These are phyloP conservation scores for Acanthurus tractus DNA, from an alignment of 2,797 vertebrate genomes.

Conservation along the genomic window DNA sequence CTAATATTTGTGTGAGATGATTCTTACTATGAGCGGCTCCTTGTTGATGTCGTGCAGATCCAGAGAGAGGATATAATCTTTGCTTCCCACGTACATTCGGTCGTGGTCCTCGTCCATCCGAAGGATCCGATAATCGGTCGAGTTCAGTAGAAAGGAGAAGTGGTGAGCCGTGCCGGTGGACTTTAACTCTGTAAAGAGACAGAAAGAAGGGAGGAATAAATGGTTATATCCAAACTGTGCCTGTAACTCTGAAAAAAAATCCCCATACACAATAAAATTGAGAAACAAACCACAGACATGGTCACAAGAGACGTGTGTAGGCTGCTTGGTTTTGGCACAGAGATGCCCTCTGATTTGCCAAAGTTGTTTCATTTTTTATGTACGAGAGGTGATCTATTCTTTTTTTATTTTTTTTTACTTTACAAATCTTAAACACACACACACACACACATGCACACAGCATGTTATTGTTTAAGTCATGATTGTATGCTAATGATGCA, in stretches of 20 bases:
- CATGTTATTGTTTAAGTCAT: slow-evolving; percentile 29
- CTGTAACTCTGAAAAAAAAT: slow-evolving; percentile 13
- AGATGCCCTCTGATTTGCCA: slow-evolving; percentile 31
- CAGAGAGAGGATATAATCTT: slow-evolving; percentile 97
- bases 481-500: slow-evolving; percentile 39
- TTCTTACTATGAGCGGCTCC: slow-evolving; percentile 97
- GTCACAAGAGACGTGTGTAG: slow-evolving; percentile 54
- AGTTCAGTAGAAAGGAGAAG: slow-evolving; percentile 98
- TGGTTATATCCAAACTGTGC: slow-evolving; percentile 46
- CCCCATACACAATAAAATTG: slow-evolving; percentile 41
- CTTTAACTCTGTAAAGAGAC: slow-evolving; percentile 89
- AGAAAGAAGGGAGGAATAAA: slow-evolving; percentile 40
- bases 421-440: slow-evolving; percentile 20
- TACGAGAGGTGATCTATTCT: slow-evolving; percentile 26
- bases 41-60: slow-evolving; percentile 99
- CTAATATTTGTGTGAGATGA: slow-evolving; percentile 6
- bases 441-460: slow-evolving; percentile 1
- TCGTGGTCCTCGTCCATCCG: slow-evolving; percentile 99
- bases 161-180: slow-evolving; percentile 95
- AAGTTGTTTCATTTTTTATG: slow-evolving; percentile 18
- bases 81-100: slow-evolving; percentile 99
- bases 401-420: slow-evolving; percentile 18
- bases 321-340: slow-evolving; percentile 45
- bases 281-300: slow-evolving; percentile 52
- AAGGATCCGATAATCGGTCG: slow-evolving; percentile 96